Evolutionary conservation across 2,888 invertebrate species (phyloP), one percentile per base, ranked within the genome.

Genomic region (Hoplodrina blanda): DNA sequence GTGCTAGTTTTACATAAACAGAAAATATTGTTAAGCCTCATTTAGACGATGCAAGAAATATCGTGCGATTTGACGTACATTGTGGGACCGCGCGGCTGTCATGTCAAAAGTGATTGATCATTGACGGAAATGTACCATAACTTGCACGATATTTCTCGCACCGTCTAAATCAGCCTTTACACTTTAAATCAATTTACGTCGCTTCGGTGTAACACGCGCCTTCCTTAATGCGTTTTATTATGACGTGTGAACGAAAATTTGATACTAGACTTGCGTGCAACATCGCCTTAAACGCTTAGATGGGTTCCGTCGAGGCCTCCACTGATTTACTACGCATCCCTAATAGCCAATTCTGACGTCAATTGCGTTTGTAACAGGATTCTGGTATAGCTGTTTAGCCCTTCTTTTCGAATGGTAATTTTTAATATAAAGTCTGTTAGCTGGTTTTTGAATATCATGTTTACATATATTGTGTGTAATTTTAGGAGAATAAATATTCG

Each of bases 211-310:
- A 73, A 92, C 55, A 84, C 0, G 53, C 82, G 63, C 62, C 83
- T 80, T 62, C 69, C 70, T 80, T 92, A 93, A 94, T 91, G 90
- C 90, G 90, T 93, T 93, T 94, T 93, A 93, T 94, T 92, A 94
- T 88, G 80, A 79, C 66, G 92, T 93, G 92, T 92, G 91, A 94
- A 91, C 90, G 93, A 93, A 92, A 92, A 92, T 93, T 93, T 92
- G 92, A 92, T 92, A 91, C 89, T 84, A 84, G 83, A 90, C 88
- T 92, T 88, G 90, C 91, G 90, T 90, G 91, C 88, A 87, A 86
- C 80, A 83, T 80, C 73, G 78, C 88, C 86, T 86, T 89, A 87
- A 88, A 86, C 87, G 88, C 82, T 84, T 85, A 87, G 90, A 86
- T 88, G 89, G 87, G 87, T 85, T 87, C 85, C 81, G 85, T 86